A percentile compares a stretch with the other conserved stretches of the same genome.
Conservation (phyloP, 2,888 invertebrate genomes). For the Cryptus armator region DNA sequence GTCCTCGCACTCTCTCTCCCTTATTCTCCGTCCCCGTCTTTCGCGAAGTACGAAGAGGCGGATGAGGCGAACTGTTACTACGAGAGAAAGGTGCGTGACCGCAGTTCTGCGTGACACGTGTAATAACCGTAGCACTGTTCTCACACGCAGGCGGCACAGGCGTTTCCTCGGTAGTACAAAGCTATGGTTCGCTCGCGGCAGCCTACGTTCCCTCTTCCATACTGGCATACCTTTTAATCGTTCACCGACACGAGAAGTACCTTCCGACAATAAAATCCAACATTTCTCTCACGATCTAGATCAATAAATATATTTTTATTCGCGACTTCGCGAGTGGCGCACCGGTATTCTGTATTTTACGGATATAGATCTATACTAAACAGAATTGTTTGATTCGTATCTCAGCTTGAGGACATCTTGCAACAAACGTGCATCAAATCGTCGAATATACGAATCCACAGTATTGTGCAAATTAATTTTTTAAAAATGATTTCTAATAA, state of each 20-base stretch:
- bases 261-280: conserved; percentile 20
- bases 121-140: conserved; percentile 83
- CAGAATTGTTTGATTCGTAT: no score
- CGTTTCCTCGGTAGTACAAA: conserved; percentile 17
- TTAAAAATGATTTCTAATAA: no score
- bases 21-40: neutral
- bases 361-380: neutral
- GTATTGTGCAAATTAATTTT: no score
- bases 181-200: neutral
- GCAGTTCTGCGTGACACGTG: conserved; percentile 83
- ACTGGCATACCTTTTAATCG: conserved; percentile 42
- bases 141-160: conserved; percentile 79
- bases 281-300: conserved; percentile 17
- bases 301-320: conserved; percentile 11
- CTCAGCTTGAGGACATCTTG: no score
- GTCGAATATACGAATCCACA: no score
- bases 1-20: conserved; percentile 66
- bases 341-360: no score
- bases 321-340: neutral
- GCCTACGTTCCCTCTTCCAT: neutral
- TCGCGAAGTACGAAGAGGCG: conserved; percentile 30
- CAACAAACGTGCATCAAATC: no score
- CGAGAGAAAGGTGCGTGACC: conserved; percentile 81
- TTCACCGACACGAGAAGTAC: conserved; percentile 47
- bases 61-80: neutral